Evolutionary conservation across 2,888 invertebrate genomes (phyloP).

Genomic region (Sphinx pinastri): DNA sequence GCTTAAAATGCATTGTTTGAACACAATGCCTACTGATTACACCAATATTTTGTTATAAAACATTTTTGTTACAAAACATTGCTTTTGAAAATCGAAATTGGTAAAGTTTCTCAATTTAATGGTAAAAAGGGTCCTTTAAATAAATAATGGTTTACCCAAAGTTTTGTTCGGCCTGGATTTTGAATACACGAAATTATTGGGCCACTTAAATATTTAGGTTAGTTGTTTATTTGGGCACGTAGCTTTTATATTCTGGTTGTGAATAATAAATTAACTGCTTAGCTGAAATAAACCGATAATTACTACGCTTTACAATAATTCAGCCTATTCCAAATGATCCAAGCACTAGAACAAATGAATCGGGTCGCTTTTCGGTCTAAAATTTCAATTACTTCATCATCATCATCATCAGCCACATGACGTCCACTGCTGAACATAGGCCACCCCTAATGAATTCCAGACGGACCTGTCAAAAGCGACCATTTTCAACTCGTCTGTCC

Average conservation of each 20-base stretch:
- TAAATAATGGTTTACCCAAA: slow-evolving; percentile 10
- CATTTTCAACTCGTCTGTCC: too few relatives aligned
- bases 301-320: too few relatives aligned
- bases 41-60: background rate
- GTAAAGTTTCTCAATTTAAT: slow-evolving; percentile 1
- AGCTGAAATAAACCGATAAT: too few relatives aligned
- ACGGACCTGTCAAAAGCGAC: too few relatives aligned
- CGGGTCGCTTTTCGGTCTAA: too few relatives aligned
- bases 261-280: background rate
- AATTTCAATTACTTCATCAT: too few relatives aligned
- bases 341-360: too few relatives aligned
- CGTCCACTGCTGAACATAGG: too few relatives aligned
- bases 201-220: background rate
- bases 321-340: too few relatives aligned
- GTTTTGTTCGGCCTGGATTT: background rate
- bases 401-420: too few relatives aligned
- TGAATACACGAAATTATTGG: background rate
- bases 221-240: background rate
- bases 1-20: background rate
- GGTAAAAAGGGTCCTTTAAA: slow-evolving; percentile 2
- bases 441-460: too few relatives aligned
- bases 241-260: background rate
- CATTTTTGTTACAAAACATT: slow-evolving; percentile 4
- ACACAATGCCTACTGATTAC: too few relatives aligned
- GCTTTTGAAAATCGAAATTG: background rate